phyloP scores from a whole-genome alignment of 2,797 vertebrate species.

The Cottoperca gobio region DNA sequence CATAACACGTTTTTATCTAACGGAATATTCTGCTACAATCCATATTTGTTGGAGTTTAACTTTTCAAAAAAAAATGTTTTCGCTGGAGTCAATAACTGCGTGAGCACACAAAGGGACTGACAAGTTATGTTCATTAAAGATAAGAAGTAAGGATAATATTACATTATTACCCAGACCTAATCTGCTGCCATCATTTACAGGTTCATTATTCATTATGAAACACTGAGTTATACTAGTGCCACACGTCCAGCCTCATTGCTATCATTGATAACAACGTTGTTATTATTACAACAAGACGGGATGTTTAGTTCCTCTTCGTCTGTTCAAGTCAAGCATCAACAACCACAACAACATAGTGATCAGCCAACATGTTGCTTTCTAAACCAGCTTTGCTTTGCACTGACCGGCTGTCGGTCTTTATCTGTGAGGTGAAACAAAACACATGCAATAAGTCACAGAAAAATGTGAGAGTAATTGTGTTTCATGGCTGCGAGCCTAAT shows the following conservation, averaged over 20 bases:
- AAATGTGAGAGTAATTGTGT: conserved; percentile 30
- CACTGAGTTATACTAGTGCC: too few relatives aligned
- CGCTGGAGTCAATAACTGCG: too few relatives aligned
- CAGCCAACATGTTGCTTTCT: conserved; percentile 5
- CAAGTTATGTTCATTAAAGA: too few relatives aligned
- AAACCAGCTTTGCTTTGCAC: conserved; percentile 4
- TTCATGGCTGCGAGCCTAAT: conserved; percentile 13
- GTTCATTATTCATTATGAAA: too few relatives aligned
- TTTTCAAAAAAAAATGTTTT: too few relatives aligned
- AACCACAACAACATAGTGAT: background rate
- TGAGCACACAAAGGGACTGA: too few relatives aligned
- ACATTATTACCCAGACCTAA: background rate
- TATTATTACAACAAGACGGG: background rate
- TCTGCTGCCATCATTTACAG: too few relatives aligned
- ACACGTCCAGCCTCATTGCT: background rate
- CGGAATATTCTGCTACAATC: too few relatives aligned
- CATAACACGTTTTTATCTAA: too few relatives aligned
- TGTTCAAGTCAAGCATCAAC: conserved; percentile 24
- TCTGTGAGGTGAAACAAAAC: conserved; percentile 28
- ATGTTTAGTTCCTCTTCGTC: conserved; percentile 23
- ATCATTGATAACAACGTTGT: background rate
- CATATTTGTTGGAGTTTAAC: too few relatives aligned
- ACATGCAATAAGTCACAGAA: conserved; percentile 15
- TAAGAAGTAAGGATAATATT: background rate
- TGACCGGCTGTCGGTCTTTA: background rate